Conservation (phyloP, 2,113 vertebrate species). For the Antennarius striatus region DNA sequence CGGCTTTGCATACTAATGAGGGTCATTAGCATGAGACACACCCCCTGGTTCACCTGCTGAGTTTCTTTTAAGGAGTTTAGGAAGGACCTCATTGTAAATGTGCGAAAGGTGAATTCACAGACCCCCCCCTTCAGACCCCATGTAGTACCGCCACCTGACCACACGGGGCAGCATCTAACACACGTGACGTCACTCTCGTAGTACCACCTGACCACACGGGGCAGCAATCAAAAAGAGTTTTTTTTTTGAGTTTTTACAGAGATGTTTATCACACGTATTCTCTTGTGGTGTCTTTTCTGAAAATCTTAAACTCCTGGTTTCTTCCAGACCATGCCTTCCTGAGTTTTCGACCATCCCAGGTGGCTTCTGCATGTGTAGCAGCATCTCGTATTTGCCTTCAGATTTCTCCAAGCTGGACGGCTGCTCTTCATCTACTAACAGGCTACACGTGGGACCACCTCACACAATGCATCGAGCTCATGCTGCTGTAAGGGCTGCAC, state of each 20-base stretch:
- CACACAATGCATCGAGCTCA: constrained; percentile 87
- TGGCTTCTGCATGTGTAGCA: constrained; percentile 88
- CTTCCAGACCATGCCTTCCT: constrained; percentile 87
- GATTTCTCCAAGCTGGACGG: constrained; percentile 89
- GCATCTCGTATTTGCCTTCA: constrained; percentile 90
- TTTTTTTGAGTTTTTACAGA: constrained; percentile 2
- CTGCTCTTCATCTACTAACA: constrained; percentile 85
- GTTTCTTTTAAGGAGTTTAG: no score
- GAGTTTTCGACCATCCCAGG: constrained; percentile 89
- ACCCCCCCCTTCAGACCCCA: no score
- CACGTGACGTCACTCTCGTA: no score
- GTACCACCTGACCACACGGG: no score
- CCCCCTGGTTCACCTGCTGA: no score
- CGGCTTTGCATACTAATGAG: no score
- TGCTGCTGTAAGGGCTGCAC: constrained; percentile 85
- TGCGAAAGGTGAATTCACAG: no score
- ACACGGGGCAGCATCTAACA: no score
- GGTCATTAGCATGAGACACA: no score
- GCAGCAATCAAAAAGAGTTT: no score
- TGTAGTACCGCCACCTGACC: no score
- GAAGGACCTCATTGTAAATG: no score
- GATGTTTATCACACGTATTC: background rate
- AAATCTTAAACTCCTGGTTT: background rate
- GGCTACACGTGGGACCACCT: constrained; percentile 90
- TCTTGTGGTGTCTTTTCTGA: background rate